phyloP scores from a whole-genome alignment of 2,797 vertebrate genomes.

The Lycodopsis pacificus region DNA sequence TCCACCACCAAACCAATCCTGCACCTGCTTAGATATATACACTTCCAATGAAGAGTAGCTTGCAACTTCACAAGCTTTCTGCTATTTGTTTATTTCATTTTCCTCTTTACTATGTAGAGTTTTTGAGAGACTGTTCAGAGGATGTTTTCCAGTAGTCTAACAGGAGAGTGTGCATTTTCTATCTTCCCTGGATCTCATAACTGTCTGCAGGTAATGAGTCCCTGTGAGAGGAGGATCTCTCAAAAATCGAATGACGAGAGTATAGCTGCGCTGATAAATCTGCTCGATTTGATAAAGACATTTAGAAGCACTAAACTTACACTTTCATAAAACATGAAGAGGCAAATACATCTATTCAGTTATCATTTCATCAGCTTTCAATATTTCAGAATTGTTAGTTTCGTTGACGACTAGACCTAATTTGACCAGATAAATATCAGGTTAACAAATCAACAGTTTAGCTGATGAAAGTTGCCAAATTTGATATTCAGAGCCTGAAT shows the following conservation, averaged over 20 bases:
- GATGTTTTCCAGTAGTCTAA: background rate
- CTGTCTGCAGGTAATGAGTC: background rate
- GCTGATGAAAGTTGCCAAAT: background rate
- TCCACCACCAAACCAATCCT: background rate
- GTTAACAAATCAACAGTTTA: background rate
- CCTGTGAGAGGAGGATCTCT: background rate
- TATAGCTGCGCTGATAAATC: slow-evolving; percentile 6
- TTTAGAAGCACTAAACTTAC: background rate
- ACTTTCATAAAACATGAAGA: background rate
- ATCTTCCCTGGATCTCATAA: background rate
- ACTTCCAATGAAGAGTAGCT: background rate
- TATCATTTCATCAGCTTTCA: background rate
- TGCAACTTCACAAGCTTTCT: background rate
- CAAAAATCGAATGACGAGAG: slow-evolving; percentile 13
- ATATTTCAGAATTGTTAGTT: background rate
- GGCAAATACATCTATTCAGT: background rate
- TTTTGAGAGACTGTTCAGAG: background rate
- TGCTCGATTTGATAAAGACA: slow-evolving; percentile 15
- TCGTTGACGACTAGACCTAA: background rate
- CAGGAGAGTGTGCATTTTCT: background rate
- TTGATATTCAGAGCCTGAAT: background rate
- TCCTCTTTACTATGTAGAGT: background rate
- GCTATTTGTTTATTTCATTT: slow-evolving; percentile 1
- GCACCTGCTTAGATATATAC: background rate
- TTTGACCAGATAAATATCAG: background rate